Evolutionary conservation across 2,113 vertebrate genomes (phyloP).

Genomic region (Rhinolophus ferrumequinum): DNA sequence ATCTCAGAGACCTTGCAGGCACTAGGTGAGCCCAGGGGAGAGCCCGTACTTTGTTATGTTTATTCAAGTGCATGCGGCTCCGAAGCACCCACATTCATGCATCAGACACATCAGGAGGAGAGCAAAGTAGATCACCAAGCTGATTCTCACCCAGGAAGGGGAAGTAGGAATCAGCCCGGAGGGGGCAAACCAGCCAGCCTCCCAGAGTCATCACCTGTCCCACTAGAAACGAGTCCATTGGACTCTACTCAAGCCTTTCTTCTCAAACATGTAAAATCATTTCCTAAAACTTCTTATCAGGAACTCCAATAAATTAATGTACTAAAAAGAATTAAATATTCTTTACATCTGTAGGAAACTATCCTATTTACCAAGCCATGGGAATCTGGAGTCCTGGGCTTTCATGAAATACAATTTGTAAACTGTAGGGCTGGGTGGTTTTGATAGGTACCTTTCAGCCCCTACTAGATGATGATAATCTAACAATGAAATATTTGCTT

Average conservation of each 20-base stretch:
- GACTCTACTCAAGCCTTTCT: not conserved
- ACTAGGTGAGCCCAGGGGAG: not conserved
- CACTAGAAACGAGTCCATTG: not conserved
- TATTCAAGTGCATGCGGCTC: not conserved
- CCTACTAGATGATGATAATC: not conserved
- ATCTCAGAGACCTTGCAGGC: not conserved
- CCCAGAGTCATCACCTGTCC: not conserved
- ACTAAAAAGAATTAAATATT: not conserved
- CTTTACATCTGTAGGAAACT: not conserved
- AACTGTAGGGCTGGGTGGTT: not conserved
- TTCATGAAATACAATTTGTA: not conserved
- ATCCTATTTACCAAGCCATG: not conserved
- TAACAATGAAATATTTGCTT: not conserved
- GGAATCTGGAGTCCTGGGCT: not conserved
- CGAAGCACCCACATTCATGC: not conserved
- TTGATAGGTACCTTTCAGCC: not conserved
- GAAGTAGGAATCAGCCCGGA: too few relatives aligned
- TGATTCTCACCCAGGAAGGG: not conserved
- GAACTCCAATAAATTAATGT: not conserved
- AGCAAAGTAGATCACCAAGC: not conserved
- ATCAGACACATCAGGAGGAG: not conserved
- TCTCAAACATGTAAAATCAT: not conserved
- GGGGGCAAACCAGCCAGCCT: not conserved
- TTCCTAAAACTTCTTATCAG: not conserved
- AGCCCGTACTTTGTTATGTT: not conserved